Percentiles rank a stretch among this genome's conserved stretches.
These are phyloP conservation scores for Emmelina monodactyla DNA, from an alignment of 2,888 invertebrate species.

Conservation along the genomic window DNA sequence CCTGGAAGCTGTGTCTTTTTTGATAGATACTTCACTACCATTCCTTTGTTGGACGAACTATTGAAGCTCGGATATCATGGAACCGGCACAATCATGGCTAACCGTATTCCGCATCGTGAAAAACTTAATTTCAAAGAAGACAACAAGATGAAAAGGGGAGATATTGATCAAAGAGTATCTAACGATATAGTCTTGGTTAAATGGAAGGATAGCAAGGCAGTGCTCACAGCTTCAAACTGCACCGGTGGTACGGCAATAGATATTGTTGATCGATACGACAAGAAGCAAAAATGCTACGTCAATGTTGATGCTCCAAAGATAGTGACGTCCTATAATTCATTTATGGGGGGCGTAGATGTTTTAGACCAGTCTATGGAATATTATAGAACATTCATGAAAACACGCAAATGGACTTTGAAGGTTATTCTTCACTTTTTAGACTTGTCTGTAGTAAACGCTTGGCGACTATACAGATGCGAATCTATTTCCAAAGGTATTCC, in stretches of 20 bases:
- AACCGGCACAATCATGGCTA: slow-evolving; percentile 12
- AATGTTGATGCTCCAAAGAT: slow-evolving; percentile 16
- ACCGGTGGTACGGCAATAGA: slow-evolving; percentile 8
- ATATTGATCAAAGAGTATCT: slow-evolving; percentile 12
- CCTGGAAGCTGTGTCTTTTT: slow-evolving; percentile 15
- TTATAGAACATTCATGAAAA: slow-evolving; percentile 21
- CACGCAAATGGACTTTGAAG: slow-evolving; percentile 23
- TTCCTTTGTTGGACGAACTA: slow-evolving; percentile 14
- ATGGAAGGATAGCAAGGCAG: slow-evolving; percentile 16
- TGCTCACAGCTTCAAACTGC: slow-evolving; percentile 15
- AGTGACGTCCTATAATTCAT: slow-evolving; percentile 15
- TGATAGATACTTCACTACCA: slow-evolving; percentile 14
- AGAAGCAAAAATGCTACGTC: slow-evolving; percentile 11
- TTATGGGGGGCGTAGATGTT: slow-evolving; percentile 16
- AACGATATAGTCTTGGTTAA: slow-evolving; percentile 11
- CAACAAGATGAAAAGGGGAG: slow-evolving; percentile 12
- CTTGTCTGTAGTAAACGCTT: slow-evolving; percentile 19
- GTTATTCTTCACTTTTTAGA: slow-evolving; percentile 21
- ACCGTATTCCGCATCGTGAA: slow-evolving; percentile 8
- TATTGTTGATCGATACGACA: slow-evolving; percentile 16
- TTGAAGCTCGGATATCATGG: slow-evolving; percentile 6
- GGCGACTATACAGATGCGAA: slow-evolving; percentile 18
- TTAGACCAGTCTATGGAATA: slow-evolving; percentile 19
- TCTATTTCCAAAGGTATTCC: not conserved
- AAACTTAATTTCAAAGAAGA: slow-evolving; percentile 14